A percentile compares a stretch with the other conserved stretches of the same genome.
phyloP scores from a whole-genome alignment of 2,113 vertebrate species.

The Hydropotes inermis region DNA sequence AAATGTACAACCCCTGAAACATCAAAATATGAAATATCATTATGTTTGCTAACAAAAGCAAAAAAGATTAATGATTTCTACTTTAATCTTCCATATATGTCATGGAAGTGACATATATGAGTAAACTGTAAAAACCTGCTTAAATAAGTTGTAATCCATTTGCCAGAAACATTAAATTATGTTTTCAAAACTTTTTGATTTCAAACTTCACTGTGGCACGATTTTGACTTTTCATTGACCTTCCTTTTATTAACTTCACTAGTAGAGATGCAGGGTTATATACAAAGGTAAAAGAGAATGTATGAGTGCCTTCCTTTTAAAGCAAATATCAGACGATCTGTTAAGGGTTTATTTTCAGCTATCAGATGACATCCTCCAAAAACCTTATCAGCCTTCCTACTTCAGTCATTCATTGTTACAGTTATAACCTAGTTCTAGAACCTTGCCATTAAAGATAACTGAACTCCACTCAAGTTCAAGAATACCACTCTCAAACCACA shows the following conservation, averaged over 20 bases:
- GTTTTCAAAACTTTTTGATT: conserved; percentile 7
- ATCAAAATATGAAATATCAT: background rate
- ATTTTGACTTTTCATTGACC: background rate
- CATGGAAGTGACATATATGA: background rate
- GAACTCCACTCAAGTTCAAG: background rate
- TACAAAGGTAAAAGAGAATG: conserved; percentile 6
- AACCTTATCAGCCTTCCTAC: background rate
- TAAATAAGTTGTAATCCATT: conserved; percentile 14
- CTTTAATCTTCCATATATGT: conserved; percentile 23
- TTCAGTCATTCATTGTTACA: background rate
- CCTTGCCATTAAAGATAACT: background rate
- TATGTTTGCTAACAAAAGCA: background rate
- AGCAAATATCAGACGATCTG: background rate
- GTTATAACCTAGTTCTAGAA: background rate
- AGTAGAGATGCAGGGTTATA: background rate
- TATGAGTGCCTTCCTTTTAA: background rate
- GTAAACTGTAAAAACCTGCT: conserved; percentile 22
- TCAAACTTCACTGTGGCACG: conserved; percentile 9
- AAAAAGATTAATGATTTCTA: background rate
- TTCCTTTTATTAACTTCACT: conserved; percentile 18
- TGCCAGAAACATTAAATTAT: background rate
- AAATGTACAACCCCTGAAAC: background rate
- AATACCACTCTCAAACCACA: background rate
- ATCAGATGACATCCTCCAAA: background rate
- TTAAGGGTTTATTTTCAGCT: conserved; percentile 21